phyloP scores from a whole-genome alignment of 2,888 invertebrate species.

The Eupithecia abbreviata region DNA sequence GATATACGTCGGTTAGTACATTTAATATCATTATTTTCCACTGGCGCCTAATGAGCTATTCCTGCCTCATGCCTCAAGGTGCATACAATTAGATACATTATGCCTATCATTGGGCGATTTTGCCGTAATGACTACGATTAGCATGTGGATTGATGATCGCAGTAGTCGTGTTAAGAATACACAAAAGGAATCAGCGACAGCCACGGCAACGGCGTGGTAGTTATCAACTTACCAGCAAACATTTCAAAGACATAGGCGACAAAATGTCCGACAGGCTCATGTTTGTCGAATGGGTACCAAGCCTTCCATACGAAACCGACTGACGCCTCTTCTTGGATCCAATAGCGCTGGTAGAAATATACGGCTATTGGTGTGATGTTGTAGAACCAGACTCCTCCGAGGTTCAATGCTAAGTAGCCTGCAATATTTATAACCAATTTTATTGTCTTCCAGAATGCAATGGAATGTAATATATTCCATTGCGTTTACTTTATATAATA shows the following conservation, averaged over 20 bases:
- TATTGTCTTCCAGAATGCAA: not conserved
- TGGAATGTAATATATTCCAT: not conserved
- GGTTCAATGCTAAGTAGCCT: conserved; percentile 72
- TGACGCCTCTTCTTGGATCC: conserved; percentile 55
- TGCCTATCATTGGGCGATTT: not conserved
- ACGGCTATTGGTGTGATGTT: conserved; percentile 70
- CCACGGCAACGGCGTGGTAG: not conserved
- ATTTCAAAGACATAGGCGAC: conserved; percentile 74
- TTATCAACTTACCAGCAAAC: conserved; percentile 60
- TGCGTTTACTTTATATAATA: too few species aligned
- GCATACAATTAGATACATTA: not conserved
- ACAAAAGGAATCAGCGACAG: not conserved
- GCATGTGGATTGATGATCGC: not conserved
- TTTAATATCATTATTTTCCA: not conserved
- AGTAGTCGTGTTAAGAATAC: not conserved
- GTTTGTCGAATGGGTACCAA: conserved; percentile 79
- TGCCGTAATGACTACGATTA: not conserved
- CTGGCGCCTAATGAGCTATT: not conserved
- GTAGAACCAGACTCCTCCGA: conserved; percentile 73
- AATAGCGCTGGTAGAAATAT: conserved; percentile 58
- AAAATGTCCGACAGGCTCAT: conserved; percentile 63
- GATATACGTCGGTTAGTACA: not conserved
- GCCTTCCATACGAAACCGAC: conserved; percentile 75
- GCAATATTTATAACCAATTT: conserved; percentile 25
- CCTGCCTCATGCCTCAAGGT: not conserved